phyloP scores from a whole-genome alignment of 2,888 invertebrate species.

The Orthosia incerta region DNA sequence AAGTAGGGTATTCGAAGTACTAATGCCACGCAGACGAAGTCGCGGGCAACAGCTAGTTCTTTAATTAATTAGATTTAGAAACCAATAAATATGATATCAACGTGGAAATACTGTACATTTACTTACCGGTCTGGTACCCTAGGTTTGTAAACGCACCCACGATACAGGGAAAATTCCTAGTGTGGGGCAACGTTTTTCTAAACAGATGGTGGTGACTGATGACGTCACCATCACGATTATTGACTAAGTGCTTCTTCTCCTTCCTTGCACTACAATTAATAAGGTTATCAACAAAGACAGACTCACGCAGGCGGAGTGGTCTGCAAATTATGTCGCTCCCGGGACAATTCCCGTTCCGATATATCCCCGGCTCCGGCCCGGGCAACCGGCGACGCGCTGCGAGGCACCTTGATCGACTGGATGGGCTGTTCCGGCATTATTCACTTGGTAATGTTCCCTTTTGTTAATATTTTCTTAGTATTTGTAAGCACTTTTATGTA shows the following conservation, averaged over 20 bases:
- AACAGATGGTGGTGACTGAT: not conserved
- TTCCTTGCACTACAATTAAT: not conserved
- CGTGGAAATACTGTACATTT: too few relatives aligned
- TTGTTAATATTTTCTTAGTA: slow-evolving; percentile 26
- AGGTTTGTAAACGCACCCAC: too few relatives aligned
- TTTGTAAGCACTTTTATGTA: slow-evolving; percentile 10
- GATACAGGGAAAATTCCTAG: too few relatives aligned
- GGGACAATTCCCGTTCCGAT: slow-evolving; percentile 83
- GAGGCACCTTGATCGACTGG: slow-evolving; percentile 76
- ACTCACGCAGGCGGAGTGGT: slow-evolving; percentile 83
- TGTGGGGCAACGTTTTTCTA: too few relatives aligned
- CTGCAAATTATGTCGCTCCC: slow-evolving; percentile 81
- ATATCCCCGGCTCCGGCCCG: slow-evolving; percentile 86
- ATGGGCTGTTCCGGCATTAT: slow-evolving; percentile 80
- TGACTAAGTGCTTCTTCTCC: too few relatives aligned
- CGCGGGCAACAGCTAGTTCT: too few relatives aligned
- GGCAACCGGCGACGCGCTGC: slow-evolving; percentile 81
- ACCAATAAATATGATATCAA: too few relatives aligned
- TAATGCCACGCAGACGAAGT: too few relatives aligned
- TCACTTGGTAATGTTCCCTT: not conserved
- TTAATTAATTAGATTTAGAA: too few relatives aligned
- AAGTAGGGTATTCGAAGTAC: too few relatives aligned
- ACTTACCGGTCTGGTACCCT: too few relatives aligned
- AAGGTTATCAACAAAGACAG: not conserved
- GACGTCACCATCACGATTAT: not conserved